Evolutionary conservation across 2,113 vertebrate species (phyloP).

Genomic region (Ascaphus truei): DNA sequence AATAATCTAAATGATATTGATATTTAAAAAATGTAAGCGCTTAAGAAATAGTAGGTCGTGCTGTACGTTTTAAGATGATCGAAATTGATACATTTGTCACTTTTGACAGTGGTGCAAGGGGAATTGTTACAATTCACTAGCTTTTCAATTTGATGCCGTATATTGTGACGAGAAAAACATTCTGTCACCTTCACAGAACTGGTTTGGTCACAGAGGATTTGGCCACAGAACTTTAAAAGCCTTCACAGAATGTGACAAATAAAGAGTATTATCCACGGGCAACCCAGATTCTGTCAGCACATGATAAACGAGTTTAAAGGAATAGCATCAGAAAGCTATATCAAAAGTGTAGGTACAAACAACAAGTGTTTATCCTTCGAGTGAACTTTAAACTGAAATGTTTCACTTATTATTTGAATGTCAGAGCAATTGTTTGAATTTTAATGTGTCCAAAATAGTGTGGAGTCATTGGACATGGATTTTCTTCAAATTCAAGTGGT

Average conservation of each 20-base stretch:
- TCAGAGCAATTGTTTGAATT: too few relatives aligned
- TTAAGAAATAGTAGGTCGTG: too few relatives aligned
- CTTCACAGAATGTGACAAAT: slow-evolving; percentile 33
- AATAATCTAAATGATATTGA: too few relatives aligned
- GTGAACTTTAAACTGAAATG: neutral
- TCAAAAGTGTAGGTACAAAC: slow-evolving; percentile 1
- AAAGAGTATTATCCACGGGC: slow-evolving; percentile 29
- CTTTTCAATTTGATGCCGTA: slow-evolving; percentile 28
- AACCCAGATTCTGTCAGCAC: slow-evolving; percentile 8
- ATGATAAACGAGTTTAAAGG: slow-evolving; percentile 32
- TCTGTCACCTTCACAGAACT: slow-evolving; percentile 35
- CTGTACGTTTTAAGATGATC: too few relatives aligned
- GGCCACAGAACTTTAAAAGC: slow-evolving; percentile 36
- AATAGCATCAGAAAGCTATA: neutral
- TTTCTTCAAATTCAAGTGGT: too few relatives aligned
- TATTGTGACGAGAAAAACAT: slow-evolving; percentile 25
- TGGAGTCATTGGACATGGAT: neutral
- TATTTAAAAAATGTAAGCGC: too few relatives aligned
- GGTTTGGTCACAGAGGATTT: slow-evolving; percentile 32
- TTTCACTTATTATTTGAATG: neutral
- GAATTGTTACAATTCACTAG: slow-evolving; percentile 23
- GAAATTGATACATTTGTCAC: slow-evolving; percentile 25
- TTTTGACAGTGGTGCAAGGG: slow-evolving; percentile 14
- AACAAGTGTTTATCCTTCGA: slow-evolving; percentile 4
- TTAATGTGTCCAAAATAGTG: neutral